Conservation (phyloP, 2,888 invertebrate species). For the Steromphala cineraria region DNA sequence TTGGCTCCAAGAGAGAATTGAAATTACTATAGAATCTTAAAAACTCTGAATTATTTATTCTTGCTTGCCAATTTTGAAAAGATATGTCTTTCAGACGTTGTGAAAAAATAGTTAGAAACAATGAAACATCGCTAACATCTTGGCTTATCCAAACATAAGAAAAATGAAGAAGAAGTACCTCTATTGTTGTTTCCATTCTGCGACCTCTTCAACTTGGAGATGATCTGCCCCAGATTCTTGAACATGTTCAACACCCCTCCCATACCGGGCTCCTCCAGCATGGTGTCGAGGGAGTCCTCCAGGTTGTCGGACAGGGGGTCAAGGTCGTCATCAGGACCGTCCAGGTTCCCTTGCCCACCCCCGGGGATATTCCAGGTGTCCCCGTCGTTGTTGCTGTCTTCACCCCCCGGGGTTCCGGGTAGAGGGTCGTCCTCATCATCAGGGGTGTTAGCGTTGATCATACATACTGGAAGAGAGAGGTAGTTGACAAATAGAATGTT, state of each 20-base stretch:
- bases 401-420: not conserved
- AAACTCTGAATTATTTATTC: no score
- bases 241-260: not conserved
- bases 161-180: no score
- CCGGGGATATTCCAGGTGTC: not conserved
- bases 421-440: not conserved
- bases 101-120: no score
- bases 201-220: not conserved
- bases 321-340: not conserved
- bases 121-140: no score
- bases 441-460: not conserved
- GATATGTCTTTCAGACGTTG: no score
- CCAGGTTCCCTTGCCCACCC: not conserved
- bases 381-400: not conserved
- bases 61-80: no score
- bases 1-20: no score
- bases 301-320: not conserved
- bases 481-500: no score
- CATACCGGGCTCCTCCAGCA: not conserved
- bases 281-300: not conserved
- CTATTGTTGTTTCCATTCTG: not conserved
- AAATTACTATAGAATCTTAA: no score
- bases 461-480: no score
- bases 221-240: not conserved
- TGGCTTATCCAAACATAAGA: no score